A percentile compares a stretch with the other conserved stretches of the same genome.
These are phyloP conservation scores for Phlogophora meticulosa DNA, from an alignment of 2,888 invertebrate genomes.

Conservation along the genomic window DNA sequence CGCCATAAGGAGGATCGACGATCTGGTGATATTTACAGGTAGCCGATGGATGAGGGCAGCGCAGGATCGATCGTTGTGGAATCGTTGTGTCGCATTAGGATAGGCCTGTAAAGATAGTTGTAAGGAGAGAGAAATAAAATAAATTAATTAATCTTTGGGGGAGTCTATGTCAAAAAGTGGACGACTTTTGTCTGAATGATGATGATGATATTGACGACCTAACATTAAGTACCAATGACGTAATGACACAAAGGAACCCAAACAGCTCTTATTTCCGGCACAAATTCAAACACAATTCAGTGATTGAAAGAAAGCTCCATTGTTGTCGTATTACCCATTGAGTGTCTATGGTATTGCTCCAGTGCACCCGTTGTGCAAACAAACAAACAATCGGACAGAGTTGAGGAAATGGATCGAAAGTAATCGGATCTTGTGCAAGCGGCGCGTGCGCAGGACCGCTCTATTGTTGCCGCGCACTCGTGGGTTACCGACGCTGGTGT, in stretches of 20 bases:
- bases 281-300: conserved; percentile 44
- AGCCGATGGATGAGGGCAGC: too few relatives aligned
- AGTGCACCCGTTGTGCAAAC: conserved; percentile 50
- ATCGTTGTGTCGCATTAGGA: too few relatives aligned
- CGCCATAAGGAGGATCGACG: too few relatives aligned
- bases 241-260: conserved; percentile 35
- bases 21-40: too few relatives aligned
- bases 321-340: conserved; percentile 44
- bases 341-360: conserved; percentile 20
- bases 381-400: conserved; percentile 56
- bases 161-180: too few relatives aligned
- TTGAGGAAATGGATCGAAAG: conserved; percentile 55
- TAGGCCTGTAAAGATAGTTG: too few relatives aligned
- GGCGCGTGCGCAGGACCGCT: conserved; percentile 62
- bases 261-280: conserved; percentile 40
- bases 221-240: background rate
- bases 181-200: too few relatives aligned
- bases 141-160: too few relatives aligned
- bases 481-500: conserved; percentile 13
- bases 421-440: conserved; percentile 68
- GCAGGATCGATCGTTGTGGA: too few relatives aligned
- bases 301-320: conserved; percentile 57
- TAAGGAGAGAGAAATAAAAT: too few relatives aligned
- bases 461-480: conserved; percentile 60
- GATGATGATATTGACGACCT: too few relatives aligned